Percentiles rank a stretch among this genome's conserved stretches.
Evolutionary conservation across 2,113 vertebrate species (phyloP).

Genomic region (Mirza zaza): DNA sequence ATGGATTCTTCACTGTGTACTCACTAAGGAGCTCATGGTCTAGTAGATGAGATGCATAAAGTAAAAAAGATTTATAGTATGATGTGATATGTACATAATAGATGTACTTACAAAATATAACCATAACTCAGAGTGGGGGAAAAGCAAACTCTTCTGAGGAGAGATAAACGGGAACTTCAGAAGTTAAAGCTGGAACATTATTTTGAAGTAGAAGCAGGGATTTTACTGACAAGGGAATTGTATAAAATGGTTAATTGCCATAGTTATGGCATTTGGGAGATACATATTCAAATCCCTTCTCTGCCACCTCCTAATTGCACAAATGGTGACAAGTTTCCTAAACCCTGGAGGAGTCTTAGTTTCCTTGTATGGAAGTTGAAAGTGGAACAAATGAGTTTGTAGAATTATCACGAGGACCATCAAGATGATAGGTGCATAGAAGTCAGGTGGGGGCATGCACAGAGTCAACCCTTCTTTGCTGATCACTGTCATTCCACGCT

Average conservation of each 20-base stretch:
- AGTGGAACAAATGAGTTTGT: not conserved
- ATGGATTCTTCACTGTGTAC: not conserved
- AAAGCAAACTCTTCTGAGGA: not conserved
- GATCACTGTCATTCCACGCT: too few species aligned
- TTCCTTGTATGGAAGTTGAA: not conserved
- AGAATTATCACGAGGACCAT: not conserved
- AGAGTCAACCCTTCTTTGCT: not conserved
- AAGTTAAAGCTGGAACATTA: not conserved
- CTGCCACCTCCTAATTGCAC: not conserved
- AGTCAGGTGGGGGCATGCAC: not conserved
- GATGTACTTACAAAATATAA: not conserved
- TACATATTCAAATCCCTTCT: not conserved
- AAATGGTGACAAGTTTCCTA: not conserved
- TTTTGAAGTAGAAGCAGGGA: not conserved
- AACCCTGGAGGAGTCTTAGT: not conserved
- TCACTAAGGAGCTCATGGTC: not conserved
- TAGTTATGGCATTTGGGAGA: not conserved
- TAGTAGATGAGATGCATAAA: not conserved
- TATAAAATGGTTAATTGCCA: not conserved
- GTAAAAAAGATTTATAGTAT: not conserved
- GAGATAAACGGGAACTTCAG: not conserved
- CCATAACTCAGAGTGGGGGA: not conserved
- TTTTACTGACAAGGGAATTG: not conserved
- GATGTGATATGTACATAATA: not conserved
- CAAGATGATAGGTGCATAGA: not conserved